Evolutionary conservation across 2,888 invertebrate species (phyloP).

Genomic region (Patella depressa): DNA sequence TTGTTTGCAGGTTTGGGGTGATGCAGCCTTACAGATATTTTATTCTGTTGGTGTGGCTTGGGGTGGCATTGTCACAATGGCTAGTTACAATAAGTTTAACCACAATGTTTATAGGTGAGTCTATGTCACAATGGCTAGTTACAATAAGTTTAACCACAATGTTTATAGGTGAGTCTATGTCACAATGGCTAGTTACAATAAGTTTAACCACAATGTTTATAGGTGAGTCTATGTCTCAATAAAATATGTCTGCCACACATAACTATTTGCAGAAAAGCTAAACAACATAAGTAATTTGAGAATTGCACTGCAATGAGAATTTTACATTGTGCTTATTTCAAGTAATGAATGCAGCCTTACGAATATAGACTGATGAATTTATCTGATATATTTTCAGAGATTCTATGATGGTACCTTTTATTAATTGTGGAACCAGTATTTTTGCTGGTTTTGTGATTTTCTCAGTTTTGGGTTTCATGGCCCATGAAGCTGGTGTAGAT

Average conservation of each 20-base stretch:
- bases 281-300: no score
- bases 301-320: no score
- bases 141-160: slow-evolving; percentile 68
- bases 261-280: background rate
- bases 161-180: slow-evolving; percentile 69
- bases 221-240: slow-evolving; percentile 50
- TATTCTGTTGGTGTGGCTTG: slow-evolving; percentile 70
- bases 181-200: slow-evolving; percentile 68
- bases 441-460: slow-evolving; percentile 71
- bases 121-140: slow-evolving; percentile 66
- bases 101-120: slow-evolving; percentile 70
- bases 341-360: no score
- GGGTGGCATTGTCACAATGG: slow-evolving; percentile 68
- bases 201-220: slow-evolving; percentile 68
- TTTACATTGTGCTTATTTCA: no score
- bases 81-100: slow-evolving; percentile 67
- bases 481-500: slow-evolving; percentile 66
- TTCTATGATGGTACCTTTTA: slow-evolving; percentile 68
- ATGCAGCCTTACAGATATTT: slow-evolving; percentile 69
- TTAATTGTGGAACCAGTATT: slow-evolving; percentile 69
- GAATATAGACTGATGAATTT: no score
- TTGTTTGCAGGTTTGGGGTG: slow-evolving; percentile 65
- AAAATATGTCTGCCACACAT: slow-evolving; percentile 3
- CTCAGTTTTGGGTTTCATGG: slow-evolving; percentile 76
- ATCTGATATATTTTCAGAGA: slow-evolving; percentile 55